phyloP scores from a whole-genome alignment of 2,888 invertebrate species.

The Amphimallon solstitiale region DNA sequence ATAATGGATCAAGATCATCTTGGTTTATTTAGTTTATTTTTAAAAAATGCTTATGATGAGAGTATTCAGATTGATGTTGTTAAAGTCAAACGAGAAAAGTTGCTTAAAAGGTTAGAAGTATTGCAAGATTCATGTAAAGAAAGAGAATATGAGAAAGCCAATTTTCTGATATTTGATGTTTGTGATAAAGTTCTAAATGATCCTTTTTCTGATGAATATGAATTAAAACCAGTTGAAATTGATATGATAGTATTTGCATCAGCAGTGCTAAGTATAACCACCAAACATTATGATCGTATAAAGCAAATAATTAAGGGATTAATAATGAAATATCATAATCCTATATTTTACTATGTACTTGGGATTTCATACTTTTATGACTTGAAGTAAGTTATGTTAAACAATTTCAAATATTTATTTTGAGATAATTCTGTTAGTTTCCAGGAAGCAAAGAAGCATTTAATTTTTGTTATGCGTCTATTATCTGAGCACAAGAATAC shows the following conservation, averaged over 20 bases:
- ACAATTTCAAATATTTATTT: not conserved
- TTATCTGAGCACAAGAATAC: conserved; percentile 17
- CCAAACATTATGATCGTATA: conserved; percentile 6
- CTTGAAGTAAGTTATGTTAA: conserved; percentile 7
- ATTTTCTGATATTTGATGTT: conserved; percentile 13
- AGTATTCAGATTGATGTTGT: conserved; percentile 12
- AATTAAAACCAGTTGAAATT: conserved; percentile 9
- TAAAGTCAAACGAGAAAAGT: conserved; percentile 14
- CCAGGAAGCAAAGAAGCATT: conserved; percentile 16
- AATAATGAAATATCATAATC: conserved; percentile 25
- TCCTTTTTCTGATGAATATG: conserved; percentile 17
- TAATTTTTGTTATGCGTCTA: conserved; percentile 13
- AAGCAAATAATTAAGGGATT: conserved; percentile 18
- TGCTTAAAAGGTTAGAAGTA: conserved; percentile 6
- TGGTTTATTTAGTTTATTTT: conserved; percentile 19
- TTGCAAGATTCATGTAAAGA: conserved; percentile 5
- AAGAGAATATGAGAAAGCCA: conserved; percentile 23
- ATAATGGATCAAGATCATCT: conserved; percentile 24
- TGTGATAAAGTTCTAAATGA: conserved; percentile 20
- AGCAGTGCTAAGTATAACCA: conserved; percentile 11
- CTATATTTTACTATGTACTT: conserved; percentile 19
- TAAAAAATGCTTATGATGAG: conserved; percentile 14
- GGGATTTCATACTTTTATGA: conserved; percentile 23
- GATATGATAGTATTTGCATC: conserved; percentile 24
- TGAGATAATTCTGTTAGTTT: conserved; percentile 6